Evolutionary conservation across 2,888 invertebrate species (phyloP).

Genomic region (Pristionchus fissidentatus): DNA sequence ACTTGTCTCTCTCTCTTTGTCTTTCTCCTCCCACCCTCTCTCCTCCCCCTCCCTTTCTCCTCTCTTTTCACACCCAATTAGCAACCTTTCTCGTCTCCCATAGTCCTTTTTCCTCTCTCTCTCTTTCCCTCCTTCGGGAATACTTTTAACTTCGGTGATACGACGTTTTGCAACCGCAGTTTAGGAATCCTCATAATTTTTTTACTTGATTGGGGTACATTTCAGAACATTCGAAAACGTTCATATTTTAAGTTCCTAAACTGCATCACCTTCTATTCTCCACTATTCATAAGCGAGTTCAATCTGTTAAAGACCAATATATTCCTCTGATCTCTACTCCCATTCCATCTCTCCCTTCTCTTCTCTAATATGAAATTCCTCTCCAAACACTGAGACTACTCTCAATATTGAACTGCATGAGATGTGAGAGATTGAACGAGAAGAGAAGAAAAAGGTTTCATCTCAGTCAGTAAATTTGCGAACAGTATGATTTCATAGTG

Average conservation of each 20-base stretch:
- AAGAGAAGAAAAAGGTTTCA: neutral
- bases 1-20: neutral
- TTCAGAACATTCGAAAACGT: too few relatives aligned
- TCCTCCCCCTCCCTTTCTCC: neutral
- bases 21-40: neutral
- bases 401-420: neutral
- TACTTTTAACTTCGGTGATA: too few relatives aligned
- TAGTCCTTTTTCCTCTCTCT: neutral
- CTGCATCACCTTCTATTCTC: too few relatives aligned
- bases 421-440: neutral
- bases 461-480: neutral
- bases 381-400: neutral
- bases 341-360: neutral
- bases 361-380: slow-evolving; percentile 32
- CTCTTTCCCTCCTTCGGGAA: too few relatives aligned
- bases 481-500: neutral
- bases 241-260: too few relatives aligned
- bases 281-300: too few relatives aligned
- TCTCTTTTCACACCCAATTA: slow-evolving; percentile 24
- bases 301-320: too few relatives aligned
- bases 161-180: too few relatives aligned
- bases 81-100: slow-evolving; percentile 24
- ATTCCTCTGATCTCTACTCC: neutral
- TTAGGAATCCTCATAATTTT: too few relatives aligned
- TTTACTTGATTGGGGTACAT: too few relatives aligned